Conservation (phyloP, 2,797 vertebrate species). For the Zenarchopterus dispar region DNA sequence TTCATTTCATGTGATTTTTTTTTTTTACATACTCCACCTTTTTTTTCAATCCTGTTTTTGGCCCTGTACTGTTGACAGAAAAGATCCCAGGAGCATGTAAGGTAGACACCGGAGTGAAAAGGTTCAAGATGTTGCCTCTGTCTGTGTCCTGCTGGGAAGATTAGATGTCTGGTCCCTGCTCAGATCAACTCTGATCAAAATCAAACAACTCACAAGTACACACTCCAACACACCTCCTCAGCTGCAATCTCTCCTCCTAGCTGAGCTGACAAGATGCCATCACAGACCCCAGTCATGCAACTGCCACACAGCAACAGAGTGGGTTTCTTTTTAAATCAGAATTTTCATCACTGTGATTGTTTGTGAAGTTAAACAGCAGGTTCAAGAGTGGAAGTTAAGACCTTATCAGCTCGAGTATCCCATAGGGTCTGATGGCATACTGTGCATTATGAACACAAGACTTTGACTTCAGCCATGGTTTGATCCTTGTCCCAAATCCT, state of each 20-base stretch:
- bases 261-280: conserved; percentile 43
- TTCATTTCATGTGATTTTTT: neutral
- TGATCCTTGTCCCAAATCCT: conserved; percentile 78
- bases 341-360: conserved; percentile 33
- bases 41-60: neutral
- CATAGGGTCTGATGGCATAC: conserved; percentile 49
- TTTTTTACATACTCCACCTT: neutral
- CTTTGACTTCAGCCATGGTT: conserved; percentile 63
- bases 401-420: conserved; percentile 59
- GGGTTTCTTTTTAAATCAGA: conserved; percentile 18
- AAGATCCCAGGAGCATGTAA: conserved; percentile 1
- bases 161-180: conserved; percentile 53
- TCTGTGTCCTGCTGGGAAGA: conserved; percentile 43
- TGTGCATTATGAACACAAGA: conserved; percentile 72
- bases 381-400: conserved; percentile 44
- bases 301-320: conserved; percentile 25
- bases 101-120: conserved; percentile 8
- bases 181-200: conserved; percentile 52
- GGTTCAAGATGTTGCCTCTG: conserved; percentile 41
- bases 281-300: conserved; percentile 36
- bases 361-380: conserved; percentile 63
- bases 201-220: conserved; percentile 38
- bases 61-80: neutral
- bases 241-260: conserved; percentile 21
- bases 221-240: conserved; percentile 25